Evolutionary conservation across 2,113 vertebrate species (phyloP).

Genomic region (Pitta sordida): DNA sequence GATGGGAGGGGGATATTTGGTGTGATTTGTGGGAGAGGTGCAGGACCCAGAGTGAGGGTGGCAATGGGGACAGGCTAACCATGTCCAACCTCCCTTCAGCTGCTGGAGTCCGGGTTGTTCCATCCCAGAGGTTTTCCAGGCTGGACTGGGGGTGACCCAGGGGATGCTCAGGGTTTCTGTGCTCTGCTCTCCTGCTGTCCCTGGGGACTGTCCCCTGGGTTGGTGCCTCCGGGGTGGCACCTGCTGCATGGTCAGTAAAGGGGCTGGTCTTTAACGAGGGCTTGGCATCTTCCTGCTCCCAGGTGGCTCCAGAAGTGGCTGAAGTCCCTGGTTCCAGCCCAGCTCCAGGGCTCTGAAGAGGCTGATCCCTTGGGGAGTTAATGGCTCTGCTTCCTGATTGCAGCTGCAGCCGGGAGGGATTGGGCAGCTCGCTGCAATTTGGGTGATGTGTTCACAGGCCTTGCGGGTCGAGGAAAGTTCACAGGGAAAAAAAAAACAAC

Average conservation of each 20-base stretch:
- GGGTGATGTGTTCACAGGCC: not conserved
- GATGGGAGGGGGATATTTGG: not conserved
- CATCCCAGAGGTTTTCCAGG: not conserved
- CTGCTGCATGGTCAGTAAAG: too few species aligned
- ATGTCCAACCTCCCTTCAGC: too few species aligned
- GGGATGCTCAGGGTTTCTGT: rapidly evolving
- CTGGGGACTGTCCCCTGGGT: not conserved
- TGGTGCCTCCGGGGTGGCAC: too few species aligned
- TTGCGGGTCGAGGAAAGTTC: not conserved
- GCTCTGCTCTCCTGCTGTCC: not conserved
- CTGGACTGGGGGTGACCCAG: rapidly evolving
- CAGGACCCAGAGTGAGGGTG: rapidly evolving
- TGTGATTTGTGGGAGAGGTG: rapidly evolving
- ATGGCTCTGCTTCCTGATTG: not conserved
- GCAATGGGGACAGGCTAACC: rapidly evolving
- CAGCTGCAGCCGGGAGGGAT: not conserved
- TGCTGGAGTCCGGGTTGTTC: rapidly evolving
- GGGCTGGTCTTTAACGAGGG: too few species aligned
- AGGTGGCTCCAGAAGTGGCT: not conserved
- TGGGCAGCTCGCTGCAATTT: not conserved
- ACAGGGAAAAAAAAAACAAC: not conserved
- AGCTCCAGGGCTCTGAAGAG: rapidly evolving
- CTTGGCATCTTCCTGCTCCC: rapidly evolving
- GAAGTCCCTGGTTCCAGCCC: not conserved
- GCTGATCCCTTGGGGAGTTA: not conserved